Percentiles rank a stretch among this genome's conserved stretches.
phyloP scores from a whole-genome alignment of 2,113 vertebrate species.

The Aphelocoma coerulescens region DNA sequence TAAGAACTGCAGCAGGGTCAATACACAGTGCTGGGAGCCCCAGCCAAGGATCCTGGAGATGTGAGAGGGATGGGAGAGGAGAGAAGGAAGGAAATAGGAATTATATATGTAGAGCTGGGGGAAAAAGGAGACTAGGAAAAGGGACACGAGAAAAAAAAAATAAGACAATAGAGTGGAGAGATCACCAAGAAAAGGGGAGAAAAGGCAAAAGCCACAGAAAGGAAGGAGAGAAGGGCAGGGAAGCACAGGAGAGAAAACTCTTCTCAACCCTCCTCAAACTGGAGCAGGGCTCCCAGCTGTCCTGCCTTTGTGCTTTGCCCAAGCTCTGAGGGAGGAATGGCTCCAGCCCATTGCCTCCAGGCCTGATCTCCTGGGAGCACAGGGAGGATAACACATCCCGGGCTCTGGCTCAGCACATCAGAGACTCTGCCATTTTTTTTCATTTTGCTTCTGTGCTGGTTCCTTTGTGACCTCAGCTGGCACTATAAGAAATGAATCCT shows the following conservation, averaged over 20 bases:
- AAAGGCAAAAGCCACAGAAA: neutral
- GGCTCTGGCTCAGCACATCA: neutral
- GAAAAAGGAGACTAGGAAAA: neutral
- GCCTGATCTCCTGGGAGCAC: neutral
- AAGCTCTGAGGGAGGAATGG: neutral
- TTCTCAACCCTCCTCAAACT: neutral
- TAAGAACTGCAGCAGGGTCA: neutral
- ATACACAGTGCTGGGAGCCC: neutral
- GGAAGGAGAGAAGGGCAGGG: neutral
- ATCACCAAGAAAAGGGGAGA: neutral
- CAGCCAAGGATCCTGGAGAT: neutral
- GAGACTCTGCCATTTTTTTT: neutral
- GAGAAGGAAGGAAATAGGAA: neutral
- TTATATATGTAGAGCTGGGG: fast-evolving
- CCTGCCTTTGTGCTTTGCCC: neutral
- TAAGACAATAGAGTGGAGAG: neutral
- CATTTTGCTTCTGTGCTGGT: neutral
- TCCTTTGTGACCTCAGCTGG: constrained; percentile 44
- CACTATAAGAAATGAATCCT: neutral
- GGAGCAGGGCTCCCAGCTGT: neutral
- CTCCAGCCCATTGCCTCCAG: neutral
- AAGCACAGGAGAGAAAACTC: neutral
- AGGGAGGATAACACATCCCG: neutral
- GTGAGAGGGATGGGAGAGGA: neutral
- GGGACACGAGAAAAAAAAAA: neutral